Conservation (phyloP, 2,888 invertebrate genomes). For the Drosophila nr. fundita region DNA sequence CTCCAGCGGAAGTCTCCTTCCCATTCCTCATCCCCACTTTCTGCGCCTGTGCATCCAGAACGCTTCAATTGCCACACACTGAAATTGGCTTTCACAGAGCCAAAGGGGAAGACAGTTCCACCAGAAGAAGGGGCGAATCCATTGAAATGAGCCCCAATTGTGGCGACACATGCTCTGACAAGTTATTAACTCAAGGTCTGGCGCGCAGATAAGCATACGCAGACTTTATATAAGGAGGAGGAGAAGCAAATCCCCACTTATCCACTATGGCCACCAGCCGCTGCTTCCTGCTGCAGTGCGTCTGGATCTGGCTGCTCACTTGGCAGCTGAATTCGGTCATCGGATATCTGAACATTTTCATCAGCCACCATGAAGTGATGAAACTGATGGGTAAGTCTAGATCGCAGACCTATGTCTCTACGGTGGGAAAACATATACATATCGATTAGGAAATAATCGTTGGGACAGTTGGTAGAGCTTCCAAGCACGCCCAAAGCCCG, state of each 20-base stretch:
- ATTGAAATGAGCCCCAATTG: constrained; percentile 54
- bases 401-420: not conserved
- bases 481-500: constrained; percentile 34
- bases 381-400: constrained; percentile 90
- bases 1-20: constrained; percentile 20
- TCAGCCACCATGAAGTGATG: constrained; percentile 92
- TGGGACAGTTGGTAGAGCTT: constrained; percentile 22
- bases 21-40: constrained; percentile 14
- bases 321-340: constrained; percentile 86
- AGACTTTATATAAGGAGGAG: not conserved
- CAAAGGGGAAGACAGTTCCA: not conserved
- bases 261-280: constrained; percentile 33
- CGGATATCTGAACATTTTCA: constrained; percentile 92
- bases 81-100: constrained; percentile 59
- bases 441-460: constrained; percentile 47
- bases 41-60: constrained; percentile 18
- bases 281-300: constrained; percentile 36
- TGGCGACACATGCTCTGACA: constrained; percentile 61
- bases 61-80: constrained; percentile 47
- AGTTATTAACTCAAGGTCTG: constrained; percentile 52
- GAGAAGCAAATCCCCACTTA: not conserved
- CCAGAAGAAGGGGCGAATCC: constrained; percentile 3
- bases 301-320: constrained; percentile 73
- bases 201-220: constrained; percentile 21
- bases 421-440: constrained; percentile 17